A percentile compares a stretch with the other conserved stretches of the same genome.
Conservation (phyloP, 2,888 invertebrate genomes). For the Ochropleura leucogaster region DNA sequence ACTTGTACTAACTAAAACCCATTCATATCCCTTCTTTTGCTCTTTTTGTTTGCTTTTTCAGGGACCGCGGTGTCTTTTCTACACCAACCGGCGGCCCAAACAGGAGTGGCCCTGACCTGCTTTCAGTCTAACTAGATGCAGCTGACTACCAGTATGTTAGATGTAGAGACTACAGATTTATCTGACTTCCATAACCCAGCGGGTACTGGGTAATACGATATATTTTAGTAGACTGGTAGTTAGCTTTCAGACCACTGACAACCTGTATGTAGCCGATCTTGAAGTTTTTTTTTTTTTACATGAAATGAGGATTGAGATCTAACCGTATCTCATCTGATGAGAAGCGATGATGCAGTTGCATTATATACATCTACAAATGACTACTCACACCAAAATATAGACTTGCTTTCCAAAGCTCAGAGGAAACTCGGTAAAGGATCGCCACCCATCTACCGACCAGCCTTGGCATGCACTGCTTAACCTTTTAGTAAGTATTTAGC, state of each 20-base stretch:
- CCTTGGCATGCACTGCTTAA: neutral
- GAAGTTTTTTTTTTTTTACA: neutral
- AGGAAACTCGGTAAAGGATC: neutral
- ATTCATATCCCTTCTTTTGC: too few species aligned
- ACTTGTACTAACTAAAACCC: too few species aligned
- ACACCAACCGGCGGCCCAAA: too few species aligned
- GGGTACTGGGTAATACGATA: neutral
- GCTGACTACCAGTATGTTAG: neutral
- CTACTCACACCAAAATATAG: neutral
- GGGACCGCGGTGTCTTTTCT: too few species aligned
- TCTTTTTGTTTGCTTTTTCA: too few species aligned
- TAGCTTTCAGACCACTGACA: neutral
- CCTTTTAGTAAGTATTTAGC: neutral
- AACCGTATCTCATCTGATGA: neutral
- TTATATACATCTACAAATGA: neutral
- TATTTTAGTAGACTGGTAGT: neutral
- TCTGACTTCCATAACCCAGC: neutral
- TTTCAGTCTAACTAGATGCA: neutral
- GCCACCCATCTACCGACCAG: neutral
- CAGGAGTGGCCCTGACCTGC: too few species aligned
- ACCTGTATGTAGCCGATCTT: too few species aligned
- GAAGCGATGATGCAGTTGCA: neutral
- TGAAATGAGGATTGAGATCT: neutral
- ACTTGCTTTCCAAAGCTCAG: neutral
- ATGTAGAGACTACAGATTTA: neutral